Evolutionary conservation across 2,888 invertebrate genomes (phyloP).

Genomic region (Drosophila peninsularis): DNA sequence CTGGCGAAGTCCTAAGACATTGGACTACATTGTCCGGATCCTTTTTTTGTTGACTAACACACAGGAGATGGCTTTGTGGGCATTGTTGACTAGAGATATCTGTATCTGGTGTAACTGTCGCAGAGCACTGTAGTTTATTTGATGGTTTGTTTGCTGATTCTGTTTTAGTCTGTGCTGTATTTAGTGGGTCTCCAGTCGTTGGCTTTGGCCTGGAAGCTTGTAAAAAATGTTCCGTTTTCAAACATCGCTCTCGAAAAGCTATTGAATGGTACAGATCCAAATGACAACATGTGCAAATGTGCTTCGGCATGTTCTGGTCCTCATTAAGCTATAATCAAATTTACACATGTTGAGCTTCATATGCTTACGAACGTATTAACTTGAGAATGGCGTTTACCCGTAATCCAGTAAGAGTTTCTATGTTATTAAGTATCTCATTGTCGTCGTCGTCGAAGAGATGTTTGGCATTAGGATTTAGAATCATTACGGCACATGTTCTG

Average conservation of each 20-base stretch:
- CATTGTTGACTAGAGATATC: background rate
- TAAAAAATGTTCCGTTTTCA: constrained; percentile 30
- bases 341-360: background rate
- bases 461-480: constrained; percentile 33
- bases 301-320: constrained; percentile 31
- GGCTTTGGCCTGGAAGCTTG: background rate
- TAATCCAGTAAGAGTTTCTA: constrained; percentile 46
- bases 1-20: background rate
- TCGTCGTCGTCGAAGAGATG: constrained; percentile 38
- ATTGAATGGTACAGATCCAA: constrained; percentile 43
- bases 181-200: constrained; percentile 4
- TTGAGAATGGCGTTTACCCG: constrained; percentile 28
- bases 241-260: constrained; percentile 40
- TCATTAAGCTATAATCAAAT: constrained; percentile 28
- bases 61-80: background rate
- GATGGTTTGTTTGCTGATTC: background rate
- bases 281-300: constrained; percentile 50
- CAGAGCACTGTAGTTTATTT: background rate
- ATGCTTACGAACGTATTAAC: background rate
- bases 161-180: background rate
- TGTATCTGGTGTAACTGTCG: background rate
- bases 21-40: background rate
- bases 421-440: constrained; percentile 24
- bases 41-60: background rate
- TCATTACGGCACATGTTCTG: constrained; percentile 40